These are phyloP conservation scores for Uloborus plumipes DNA, from an alignment of 2,888 invertebrate species.

Conservation along the genomic window DNA sequence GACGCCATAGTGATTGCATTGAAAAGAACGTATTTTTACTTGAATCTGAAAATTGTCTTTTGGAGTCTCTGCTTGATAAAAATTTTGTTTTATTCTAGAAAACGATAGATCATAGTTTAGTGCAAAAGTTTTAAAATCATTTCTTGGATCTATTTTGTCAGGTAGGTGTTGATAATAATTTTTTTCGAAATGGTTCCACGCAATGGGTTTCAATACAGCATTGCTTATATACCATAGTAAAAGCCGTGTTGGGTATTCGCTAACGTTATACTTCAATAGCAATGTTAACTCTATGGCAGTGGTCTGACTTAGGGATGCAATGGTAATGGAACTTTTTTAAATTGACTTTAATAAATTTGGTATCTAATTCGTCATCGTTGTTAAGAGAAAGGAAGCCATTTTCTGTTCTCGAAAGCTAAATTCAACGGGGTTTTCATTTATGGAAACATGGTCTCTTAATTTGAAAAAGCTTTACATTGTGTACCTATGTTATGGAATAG, in stretches of 20 bases:
- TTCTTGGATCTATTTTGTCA: constrained; percentile 25
- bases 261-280: constrained; percentile 64
- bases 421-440: constrained; percentile 65
- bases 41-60: constrained; percentile 10
- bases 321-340: constrained; percentile 14
- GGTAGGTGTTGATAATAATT: constrained; percentile 4
- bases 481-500: neutral
- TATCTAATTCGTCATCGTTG: constrained; percentile 46
- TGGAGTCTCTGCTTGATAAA: neutral
- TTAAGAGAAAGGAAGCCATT: constrained; percentile 61
- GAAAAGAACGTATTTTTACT: constrained; percentile 21
- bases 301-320: constrained; percentile 44
- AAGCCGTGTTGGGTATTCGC: constrained; percentile 62
- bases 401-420: constrained; percentile 59
- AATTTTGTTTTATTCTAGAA: constrained; percentile 12
- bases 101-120: constrained; percentile 13
- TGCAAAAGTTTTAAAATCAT: constrained; percentile 19
- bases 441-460: constrained; percentile 60
- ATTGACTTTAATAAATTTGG: constrained; percentile 31
- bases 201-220: constrained; percentile 35
- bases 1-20: constrained; percentile 63
- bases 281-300: constrained; percentile 64
- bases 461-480: constrained; percentile 10
- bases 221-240: constrained; percentile 53
- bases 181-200: constrained; percentile 43